Evolutionary conservation across 2,113 vertebrate genomes (phyloP).

Genomic region (Chrysochloris asiatica): DNA sequence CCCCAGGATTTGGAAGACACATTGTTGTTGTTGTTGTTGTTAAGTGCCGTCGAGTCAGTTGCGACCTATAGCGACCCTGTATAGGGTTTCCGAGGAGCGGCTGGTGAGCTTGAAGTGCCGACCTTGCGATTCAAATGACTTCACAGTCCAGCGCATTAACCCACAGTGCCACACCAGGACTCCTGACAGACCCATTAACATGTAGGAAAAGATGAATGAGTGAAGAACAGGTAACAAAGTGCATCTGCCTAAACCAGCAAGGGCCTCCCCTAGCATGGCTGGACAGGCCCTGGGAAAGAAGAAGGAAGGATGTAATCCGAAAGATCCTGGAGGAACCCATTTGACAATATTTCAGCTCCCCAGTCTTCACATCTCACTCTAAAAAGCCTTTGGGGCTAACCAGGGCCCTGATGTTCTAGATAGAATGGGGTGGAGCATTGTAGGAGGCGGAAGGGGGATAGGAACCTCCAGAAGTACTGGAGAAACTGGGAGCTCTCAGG

Average conservation of each 20-base stretch:
- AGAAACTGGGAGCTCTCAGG: slow-evolving; percentile 7
- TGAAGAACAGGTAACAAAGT: slow-evolving; percentile 16
- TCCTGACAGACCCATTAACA: not conserved
- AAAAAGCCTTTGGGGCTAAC: not conserved
- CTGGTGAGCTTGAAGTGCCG: too few relatives aligned
- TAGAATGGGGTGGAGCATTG: not conserved
- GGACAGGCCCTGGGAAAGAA: not conserved
- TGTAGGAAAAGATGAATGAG: not conserved
- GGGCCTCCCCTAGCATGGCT: not conserved
- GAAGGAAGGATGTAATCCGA: not conserved
- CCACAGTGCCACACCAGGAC: too few relatives aligned
- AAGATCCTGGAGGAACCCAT: slow-evolving; percentile 16
- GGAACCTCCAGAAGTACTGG: not conserved
- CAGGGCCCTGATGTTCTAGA: not conserved
- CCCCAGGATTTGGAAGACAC: too few relatives aligned
- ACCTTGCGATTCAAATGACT: too few relatives aligned
- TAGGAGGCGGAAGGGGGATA: not conserved
- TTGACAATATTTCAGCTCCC: slow-evolving; percentile 29
- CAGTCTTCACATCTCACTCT: not conserved
- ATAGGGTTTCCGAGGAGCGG: too few relatives aligned
- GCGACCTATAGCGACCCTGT: too few relatives aligned
- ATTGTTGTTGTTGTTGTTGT: too few relatives aligned
- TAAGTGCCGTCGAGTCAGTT: too few relatives aligned
- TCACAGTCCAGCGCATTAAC: too few relatives aligned
- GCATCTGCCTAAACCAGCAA: not conserved